Evolutionary conservation across 2,797 vertebrate genomes (phyloP).

Genomic region (Rhinatrema bivittatum): DNA sequence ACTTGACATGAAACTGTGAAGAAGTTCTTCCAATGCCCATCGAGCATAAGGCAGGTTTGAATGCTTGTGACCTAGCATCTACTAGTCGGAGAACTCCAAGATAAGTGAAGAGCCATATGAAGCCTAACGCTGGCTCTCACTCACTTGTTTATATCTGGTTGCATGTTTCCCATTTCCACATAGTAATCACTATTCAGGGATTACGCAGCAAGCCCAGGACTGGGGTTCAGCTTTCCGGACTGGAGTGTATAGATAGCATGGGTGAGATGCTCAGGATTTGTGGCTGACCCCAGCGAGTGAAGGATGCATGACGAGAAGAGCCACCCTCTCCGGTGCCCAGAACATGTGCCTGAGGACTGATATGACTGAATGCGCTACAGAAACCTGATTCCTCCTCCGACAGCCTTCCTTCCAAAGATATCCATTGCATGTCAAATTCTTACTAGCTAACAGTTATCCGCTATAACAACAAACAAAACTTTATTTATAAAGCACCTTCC

Average conservation of each 20-base stretch:
- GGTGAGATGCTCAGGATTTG: constrained; percentile 42
- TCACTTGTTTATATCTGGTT: constrained; percentile 43
- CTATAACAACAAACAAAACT: too few species aligned
- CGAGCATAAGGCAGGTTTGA: too few species aligned
- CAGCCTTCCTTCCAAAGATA: constrained; percentile 9
- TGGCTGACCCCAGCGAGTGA: too few species aligned
- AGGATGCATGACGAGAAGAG: too few species aligned
- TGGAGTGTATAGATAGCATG: constrained; percentile 40
- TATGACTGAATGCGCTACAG: constrained; percentile 37
- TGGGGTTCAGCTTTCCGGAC: constrained; percentile 44
- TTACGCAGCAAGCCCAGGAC: constrained; percentile 43
- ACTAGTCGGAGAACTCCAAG: too few species aligned
- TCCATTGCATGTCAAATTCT: constrained; percentile 3
- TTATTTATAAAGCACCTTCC: too few species aligned
- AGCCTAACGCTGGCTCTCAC: too few species aligned
- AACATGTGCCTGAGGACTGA: constrained; percentile 40
- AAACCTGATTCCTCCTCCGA: constrained; percentile 34
- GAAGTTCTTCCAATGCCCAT: too few species aligned
- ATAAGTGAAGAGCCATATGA: too few species aligned
- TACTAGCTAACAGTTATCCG: constrained; percentile 7
- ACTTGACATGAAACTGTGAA: too few species aligned
- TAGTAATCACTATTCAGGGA: constrained; percentile 49
- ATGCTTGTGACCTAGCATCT: too few species aligned
- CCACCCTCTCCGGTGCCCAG: too few species aligned
- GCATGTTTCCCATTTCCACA: constrained; percentile 40